These are phyloP conservation scores for Propithecus perrieri DNA, from an alignment of 2,797 vertebrate genomes.

Conservation along the genomic window DNA sequence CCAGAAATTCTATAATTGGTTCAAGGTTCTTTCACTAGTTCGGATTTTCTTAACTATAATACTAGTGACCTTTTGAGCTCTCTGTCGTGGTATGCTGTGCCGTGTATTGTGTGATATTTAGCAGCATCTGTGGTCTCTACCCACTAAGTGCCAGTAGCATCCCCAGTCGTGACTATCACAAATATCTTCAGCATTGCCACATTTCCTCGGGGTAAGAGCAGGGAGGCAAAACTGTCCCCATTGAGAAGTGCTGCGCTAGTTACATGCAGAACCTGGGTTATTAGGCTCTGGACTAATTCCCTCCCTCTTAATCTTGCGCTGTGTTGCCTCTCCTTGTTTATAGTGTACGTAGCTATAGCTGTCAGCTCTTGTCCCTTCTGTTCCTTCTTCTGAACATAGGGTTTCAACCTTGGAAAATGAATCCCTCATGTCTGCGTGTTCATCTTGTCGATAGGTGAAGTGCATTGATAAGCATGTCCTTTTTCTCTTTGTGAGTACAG, in stretches of 20 bases:
- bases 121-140: too few relatives aligned
- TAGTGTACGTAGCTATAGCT: background rate
- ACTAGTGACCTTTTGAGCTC: background rate
- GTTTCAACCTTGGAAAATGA: background rate
- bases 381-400: background rate
- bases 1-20: background rate
- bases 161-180: background rate
- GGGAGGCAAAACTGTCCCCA: rapidly evolving
- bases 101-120: background rate
- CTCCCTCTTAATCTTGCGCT: background rate
- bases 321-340: background rate
- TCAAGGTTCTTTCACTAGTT: background rate
- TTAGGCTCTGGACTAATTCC: background rate
- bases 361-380: background rate
- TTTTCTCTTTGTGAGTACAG: background rate
- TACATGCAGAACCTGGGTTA: background rate
- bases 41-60: background rate
- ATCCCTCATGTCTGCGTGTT: background rate
- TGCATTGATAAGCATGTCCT: background rate
- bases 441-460: background rate
- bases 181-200: background rate
- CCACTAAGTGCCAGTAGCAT: background rate
- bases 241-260: background rate
- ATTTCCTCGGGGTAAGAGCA: background rate
- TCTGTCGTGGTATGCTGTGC: background rate